phyloP scores from a whole-genome alignment of 1,140 invertebrate species.

The Drosophila takahashii region DNA sequence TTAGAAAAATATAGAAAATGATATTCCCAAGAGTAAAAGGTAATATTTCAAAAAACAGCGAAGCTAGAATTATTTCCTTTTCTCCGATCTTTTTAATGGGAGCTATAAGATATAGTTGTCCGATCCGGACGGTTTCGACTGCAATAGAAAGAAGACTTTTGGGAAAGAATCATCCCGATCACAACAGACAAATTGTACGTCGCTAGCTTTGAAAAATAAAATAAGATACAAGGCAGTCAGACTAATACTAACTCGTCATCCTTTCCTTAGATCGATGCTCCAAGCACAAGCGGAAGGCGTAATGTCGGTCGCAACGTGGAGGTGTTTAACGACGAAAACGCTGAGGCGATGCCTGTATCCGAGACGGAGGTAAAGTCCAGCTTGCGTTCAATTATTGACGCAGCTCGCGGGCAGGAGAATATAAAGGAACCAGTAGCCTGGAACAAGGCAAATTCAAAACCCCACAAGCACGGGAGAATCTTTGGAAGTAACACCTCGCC shows the following conservation, averaged over 20 bases:
- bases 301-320: constrained; percentile 56
- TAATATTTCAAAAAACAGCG: too few relatives aligned
- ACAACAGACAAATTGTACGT: too few relatives aligned
- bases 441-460: constrained; percentile 84
- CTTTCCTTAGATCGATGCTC: constrained; percentile 24
- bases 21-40: too few relatives aligned
- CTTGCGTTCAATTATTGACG: constrained; percentile 86
- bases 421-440: constrained; percentile 88
- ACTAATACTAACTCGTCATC: neutral
- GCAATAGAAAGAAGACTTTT: too few relatives aligned
- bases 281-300: constrained; percentile 43
- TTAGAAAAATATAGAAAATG: too few relatives aligned
- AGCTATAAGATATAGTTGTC: too few relatives aligned
- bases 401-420: constrained; percentile 86
- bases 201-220: too few relatives aligned
- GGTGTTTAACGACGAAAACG: constrained; percentile 78
- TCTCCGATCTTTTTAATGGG: too few relatives aligned
- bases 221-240: too few relatives aligned
- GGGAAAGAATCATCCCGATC: too few relatives aligned
- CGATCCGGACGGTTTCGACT: too few relatives aligned
- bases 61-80: too few relatives aligned
- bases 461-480: constrained; percentile 67
- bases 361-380: constrained; percentile 33
- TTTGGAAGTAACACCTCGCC: constrained; percentile 38
- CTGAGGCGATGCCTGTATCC: constrained; percentile 18